These are phyloP conservation scores for Carpatolechia fugitivella DNA, from an alignment of 2,888 invertebrate species.

Conservation along the genomic window DNA sequence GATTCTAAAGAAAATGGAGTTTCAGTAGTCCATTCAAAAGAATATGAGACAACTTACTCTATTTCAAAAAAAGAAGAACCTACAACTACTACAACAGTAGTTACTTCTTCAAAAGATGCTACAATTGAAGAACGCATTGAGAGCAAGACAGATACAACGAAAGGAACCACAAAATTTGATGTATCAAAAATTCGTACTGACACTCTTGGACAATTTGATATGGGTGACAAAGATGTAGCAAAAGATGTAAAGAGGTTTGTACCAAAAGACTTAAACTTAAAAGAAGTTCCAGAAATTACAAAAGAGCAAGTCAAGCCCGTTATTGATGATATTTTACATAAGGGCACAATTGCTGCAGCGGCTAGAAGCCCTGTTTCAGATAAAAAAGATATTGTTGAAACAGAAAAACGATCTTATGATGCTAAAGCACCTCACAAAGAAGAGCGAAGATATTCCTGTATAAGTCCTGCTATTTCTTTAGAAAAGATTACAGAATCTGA, in stretches of 20 bases:
- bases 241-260: constrained; percentile 44
- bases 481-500: constrained; percentile 73
- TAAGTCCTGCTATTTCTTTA: constrained; percentile 70
- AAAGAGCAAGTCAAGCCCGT: constrained; percentile 68
- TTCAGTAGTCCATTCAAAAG: constrained; percentile 39
- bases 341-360: constrained; percentile 59
- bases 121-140: constrained; percentile 32
- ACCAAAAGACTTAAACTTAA: constrained; percentile 47
- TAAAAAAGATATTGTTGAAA: constrained; percentile 64
- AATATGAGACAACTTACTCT: constrained; percentile 43
- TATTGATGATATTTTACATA: constrained; percentile 68
- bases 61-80: constrained; percentile 37
- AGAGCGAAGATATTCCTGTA: constrained; percentile 69
- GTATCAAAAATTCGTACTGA: constrained; percentile 66
- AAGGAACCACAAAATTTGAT: constrained; percentile 54
- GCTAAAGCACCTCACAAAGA: constrained; percentile 70
- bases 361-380: constrained; percentile 59
- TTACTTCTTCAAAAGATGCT: constrained; percentile 35
- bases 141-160: constrained; percentile 30
- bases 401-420: constrained; percentile 68
- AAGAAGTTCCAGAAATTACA: constrained; percentile 54
- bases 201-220: constrained; percentile 60
- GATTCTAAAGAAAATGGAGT: constrained; percentile 14
- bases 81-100: constrained; percentile 30
- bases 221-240: constrained; percentile 38